Percentiles rank a stretch among this genome's conserved stretches.
These are phyloP conservation scores for Zeugodacus cucurbitae DNA, from an alignment of 1,140 invertebrate genomes.

Conservation along the genomic window DNA sequence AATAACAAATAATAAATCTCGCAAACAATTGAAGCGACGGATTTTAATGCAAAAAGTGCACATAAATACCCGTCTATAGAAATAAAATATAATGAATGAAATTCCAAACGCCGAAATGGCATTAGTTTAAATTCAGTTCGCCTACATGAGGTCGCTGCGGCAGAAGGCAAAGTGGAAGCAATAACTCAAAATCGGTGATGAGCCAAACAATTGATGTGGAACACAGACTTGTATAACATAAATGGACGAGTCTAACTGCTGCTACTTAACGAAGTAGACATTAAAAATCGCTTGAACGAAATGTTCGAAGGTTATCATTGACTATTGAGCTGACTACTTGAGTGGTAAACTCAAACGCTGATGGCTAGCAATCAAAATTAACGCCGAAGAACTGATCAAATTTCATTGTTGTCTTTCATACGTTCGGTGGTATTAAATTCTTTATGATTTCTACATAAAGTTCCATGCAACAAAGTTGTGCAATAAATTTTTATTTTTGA, in stretches of 20 bases:
- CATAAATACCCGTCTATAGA: background rate
- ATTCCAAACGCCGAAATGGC: background rate
- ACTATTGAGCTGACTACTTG: no score
- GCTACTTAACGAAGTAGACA: slow-evolving; percentile 8
- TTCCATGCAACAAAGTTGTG: slow-evolving; percentile 29
- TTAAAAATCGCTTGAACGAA: background rate
- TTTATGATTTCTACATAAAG: slow-evolving; percentile 41
- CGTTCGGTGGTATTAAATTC: background rate
- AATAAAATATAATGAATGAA: background rate
- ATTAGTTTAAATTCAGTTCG: background rate
- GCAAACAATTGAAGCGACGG: background rate
- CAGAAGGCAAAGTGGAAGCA: background rate
- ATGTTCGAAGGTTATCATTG: background rate
- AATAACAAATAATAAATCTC: slow-evolving; percentile 22
- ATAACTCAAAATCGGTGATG: slow-evolving; percentile 31
- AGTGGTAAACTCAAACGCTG: background rate
- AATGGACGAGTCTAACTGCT: background rate
- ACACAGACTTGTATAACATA: background rate
- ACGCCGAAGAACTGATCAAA: background rate
- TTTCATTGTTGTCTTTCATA: background rate
- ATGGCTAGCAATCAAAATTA: slow-evolving; percentile 28
- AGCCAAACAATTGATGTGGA: background rate
- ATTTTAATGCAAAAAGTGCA: slow-evolving; percentile 1
- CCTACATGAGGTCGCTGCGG: background rate
- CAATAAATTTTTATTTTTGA: slow-evolving; percentile 54